Conservation (phyloP, 2,888 invertebrate species). For the Chalcis sispes region DNA sequence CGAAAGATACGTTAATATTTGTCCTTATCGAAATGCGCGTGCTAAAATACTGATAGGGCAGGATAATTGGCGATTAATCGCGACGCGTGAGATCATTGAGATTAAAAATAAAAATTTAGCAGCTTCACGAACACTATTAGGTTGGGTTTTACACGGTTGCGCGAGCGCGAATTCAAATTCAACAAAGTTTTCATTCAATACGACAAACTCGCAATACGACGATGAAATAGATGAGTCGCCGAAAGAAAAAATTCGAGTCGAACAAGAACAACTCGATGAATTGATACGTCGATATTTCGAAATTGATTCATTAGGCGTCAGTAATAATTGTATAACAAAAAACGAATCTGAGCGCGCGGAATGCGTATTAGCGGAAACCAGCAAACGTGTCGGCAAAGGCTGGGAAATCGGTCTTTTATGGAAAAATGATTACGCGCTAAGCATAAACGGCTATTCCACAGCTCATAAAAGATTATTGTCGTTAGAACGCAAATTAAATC, state of each 20-base stretch:
- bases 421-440: background rate
- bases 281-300: background rate
- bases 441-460: background rate
- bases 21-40: constrained; percentile 2
- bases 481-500: background rate
- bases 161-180: background rate
- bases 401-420: constrained; percentile 15
- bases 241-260: background rate
- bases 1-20: too few species aligned
- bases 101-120: background rate
- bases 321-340: background rate
- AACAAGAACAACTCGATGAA: background rate
- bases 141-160: constrained; percentile 18
- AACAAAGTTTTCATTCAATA: too few species aligned
- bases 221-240: too few species aligned
- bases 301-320: background rate
- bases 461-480: background rate
- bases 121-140: background rate
- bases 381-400: background rate
- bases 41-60: constrained; percentile 36
- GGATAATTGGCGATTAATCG: constrained; percentile 40
- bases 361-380: background rate
- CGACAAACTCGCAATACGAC: too few species aligned
- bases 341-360: background rate
- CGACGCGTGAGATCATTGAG: background rate